Evolutionary conservation across 2,888 invertebrate genomes (phyloP), one percentile per base, ranked within the genome.

Genomic region (Galerucella calmariensis): DNA sequence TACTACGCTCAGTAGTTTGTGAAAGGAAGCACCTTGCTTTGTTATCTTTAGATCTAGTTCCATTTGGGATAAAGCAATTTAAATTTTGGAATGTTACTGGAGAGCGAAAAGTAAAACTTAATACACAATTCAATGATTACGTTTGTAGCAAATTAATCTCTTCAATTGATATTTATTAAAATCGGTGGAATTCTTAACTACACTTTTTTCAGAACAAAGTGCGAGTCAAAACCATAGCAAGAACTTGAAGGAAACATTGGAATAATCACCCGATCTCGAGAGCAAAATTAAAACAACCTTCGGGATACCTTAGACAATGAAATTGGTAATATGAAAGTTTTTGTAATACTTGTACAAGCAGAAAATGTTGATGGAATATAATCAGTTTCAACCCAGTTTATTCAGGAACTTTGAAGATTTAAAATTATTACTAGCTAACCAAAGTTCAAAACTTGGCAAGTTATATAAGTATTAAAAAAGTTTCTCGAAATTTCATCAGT

Each of bases 281-380:
- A 1, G 20, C 20, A 20, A 20, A 20, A 20, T 20, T 20, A 20
- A 20, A 20, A 20, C 1, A 20, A 20, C 20, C 20, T 20, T 20
- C 20, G 20, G 0, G 1, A 20, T 20, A 20, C 20, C 53, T 53
- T 53, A 8, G 16, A 53, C 53, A 53, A n/a, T n/a, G 53, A 53
- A 53, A 53, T 53, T 53, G 53, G 53, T 53, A n/a, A 16, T 53
- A n/a, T 53, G 8, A 53, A 53, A 53, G n/a, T 14, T 48, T 16
- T 53, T 44, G 44, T 6, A 63, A 44, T 63, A 41, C 20, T 63
- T 8, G 14, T 20, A 44, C n/a, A 44, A 35, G 63, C 63, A 63
- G 44, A 35, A 20, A 63, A 63, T 35, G 63, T 41, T n/a, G 63
- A n/a, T 41, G 63, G 44, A 62, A 35, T 44, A 12, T 63, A 63